A percentile compares a stretch with the other conserved stretches of the same genome.
Evolutionary conservation across 2,797 vertebrate genomes (phyloP).

Genomic region (Scarus forsteni): DNA sequence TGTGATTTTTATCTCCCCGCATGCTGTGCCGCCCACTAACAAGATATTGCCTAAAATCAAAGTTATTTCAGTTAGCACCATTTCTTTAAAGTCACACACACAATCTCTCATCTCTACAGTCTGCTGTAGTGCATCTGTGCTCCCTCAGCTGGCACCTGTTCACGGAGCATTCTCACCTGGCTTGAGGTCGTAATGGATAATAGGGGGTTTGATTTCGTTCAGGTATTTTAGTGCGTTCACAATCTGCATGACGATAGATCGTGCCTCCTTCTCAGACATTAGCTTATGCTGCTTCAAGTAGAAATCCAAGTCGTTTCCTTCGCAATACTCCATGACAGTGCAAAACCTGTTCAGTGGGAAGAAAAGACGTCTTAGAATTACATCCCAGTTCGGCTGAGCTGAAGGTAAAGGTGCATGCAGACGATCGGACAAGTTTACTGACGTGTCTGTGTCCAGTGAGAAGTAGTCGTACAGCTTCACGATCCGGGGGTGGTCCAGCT

Average conservation of each 20-base stretch:
- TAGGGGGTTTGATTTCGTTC: constrained; percentile 99
- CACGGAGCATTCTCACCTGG: constrained; percentile 85
- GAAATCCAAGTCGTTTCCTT: constrained; percentile 99
- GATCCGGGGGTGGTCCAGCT: constrained; percentile 98
- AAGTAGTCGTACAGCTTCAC: constrained; percentile 99
- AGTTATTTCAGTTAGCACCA: constrained; percentile 3
- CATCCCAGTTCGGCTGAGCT: neutral
- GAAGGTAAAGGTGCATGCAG: neutral
- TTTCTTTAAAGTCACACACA: too few species aligned
- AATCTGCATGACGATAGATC: constrained; percentile 99
- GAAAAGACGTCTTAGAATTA: constrained; percentile 5
- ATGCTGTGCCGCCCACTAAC: constrained; percentile 97
- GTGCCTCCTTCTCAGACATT: constrained; percentile 99
- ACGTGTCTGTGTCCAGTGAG: constrained; percentile 99
- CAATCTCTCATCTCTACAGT: too few species aligned
- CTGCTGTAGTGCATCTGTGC: too few species aligned
- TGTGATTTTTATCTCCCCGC: constrained; percentile 99
- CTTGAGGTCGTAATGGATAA: constrained; percentile 99
- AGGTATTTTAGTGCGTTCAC: constrained; percentile 99
- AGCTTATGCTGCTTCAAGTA: constrained; percentile 99
- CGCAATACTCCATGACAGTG: constrained; percentile 99
- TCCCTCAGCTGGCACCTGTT: neutral
- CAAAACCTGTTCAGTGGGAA: constrained; percentile 88
- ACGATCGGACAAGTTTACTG: constrained; percentile 71
- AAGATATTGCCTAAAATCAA: constrained; percentile 92